Base-by-base conservation (phyloP, 2,888 invertebrate species). In the Synanthedon formicaeformis region DNA sequence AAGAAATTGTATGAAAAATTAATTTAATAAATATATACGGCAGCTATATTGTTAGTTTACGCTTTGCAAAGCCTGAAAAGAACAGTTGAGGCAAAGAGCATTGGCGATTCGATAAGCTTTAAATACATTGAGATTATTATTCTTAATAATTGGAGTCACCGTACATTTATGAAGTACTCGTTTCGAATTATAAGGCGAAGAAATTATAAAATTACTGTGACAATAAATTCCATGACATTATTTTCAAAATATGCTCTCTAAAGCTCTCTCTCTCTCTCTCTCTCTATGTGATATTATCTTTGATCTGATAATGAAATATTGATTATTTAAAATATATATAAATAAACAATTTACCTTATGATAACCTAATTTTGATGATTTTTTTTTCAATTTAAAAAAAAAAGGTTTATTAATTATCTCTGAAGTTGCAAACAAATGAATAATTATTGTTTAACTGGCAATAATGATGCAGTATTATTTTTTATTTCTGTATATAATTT, bases 401-500 rank as follows among this genome's bases (percentile, higher is more conserved):
- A 27, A 16, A 16, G 16, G 27, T 27, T 27, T 8, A 27, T 8
- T 5, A 45, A 45, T 12, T 13, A 45, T 45, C 45, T 10, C 34
- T 8, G 34, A 34, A 34, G 10, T 34, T 34, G 34, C 23, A 23
- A 23, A 23, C 23, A 23, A 23, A 45, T 14, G 12, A 45, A 14
- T n/a, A 45, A 14, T 45, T 12, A 45, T 8, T 6, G 45, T 45
- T 45, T 45, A 45, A 14, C 45, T 45, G 45, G 45, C 45, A 62
- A 77, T 75, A 79, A 75, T 81, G 75, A 81, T 71, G 80, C 86
- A 85, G 84, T 86, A 87, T 87, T 87, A 87, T 85, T 85, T 82
- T 75, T 76, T 77, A 78, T 56, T 67, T 77, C 71, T 85, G 83
- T 84, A 86, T 76, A 84, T 81, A 13, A 13, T 45, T 66, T 55